Evolutionary conservation across 2,888 invertebrate species (phyloP), one percentile per base, ranked within the genome.

Genomic region (Mythimna lalbum): DNA sequence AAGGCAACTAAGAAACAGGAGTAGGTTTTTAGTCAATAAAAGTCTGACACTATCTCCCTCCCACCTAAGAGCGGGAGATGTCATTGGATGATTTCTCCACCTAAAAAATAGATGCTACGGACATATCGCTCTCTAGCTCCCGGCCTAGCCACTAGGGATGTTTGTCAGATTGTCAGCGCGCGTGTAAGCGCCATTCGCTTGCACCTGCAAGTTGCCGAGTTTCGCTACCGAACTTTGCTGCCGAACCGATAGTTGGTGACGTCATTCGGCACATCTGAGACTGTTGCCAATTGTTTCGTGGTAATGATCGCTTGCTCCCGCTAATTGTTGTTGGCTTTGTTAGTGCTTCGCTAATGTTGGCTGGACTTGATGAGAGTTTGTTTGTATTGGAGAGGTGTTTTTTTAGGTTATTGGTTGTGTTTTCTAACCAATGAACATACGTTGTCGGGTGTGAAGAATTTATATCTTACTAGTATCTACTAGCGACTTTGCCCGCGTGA

Each of bases 131-230:
- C n/a, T 0, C 66, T 53, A 73, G 23, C 89, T 88, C 86, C 62
- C 56, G 7, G 36, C 57, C 85, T 85, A 84, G n/a, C 31, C 76
- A 49, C 81, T 78, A 78, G 86, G 85, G 81, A 86, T 87, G 88
- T 89, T 90, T 88, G 89, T 88, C 86, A 87, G 88, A 87, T 90
- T 89, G 90, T 87, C 86, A 88, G 85, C 85, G 85, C 78, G 75
- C 81, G 64, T 75, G 83, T 84, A 79, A 83, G 72, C 78, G 65
- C 74, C 73, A 78, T 78, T 84, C 73, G 81, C 73, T 71, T 56
- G 68, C 83, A 84, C 86, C 86, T 86, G 83, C 83, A 78, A 81
- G 64, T 83, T 80, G 56, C 36, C 61, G 69, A 84, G 82, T 76
- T 82, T 84, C 17, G 56, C 21, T 36, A 55, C 68, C 61, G 61